Base-by-base conservation (phyloP, 2,888 invertebrate genomes). In the Anoplius nigerrimus region DNA sequence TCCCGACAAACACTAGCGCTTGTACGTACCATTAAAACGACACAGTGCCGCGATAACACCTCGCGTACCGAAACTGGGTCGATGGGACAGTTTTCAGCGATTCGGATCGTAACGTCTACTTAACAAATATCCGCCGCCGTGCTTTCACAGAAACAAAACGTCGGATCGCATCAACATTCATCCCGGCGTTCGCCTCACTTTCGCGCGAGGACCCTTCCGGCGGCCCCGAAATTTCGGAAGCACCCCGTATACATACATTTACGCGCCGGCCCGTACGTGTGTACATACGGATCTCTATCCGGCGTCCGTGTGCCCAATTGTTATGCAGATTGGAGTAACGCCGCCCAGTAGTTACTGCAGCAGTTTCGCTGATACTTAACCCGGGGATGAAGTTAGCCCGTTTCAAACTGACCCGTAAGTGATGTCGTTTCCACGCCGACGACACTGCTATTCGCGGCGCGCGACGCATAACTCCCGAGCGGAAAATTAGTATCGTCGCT, bases 311-410 rank as follows among this genome's bases (percentile, higher is more conserved):
- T 43, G 56, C 60, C 64, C 77, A 64, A 81, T 82, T 81, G 79
- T 82, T 78, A 82, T 82, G 82, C 76, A 82, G 78, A 83, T 82
- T 78, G 74, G 73, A 81, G 82, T 76, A 77, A 82, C 80, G 58
- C 65, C 66, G 64, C 60, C 63, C 72, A 58, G 66, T 69, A 72
- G 74, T 74, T 76, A 73, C 69, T 61, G 42, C 46, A 51, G 62
- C 71, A 71, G 69, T 78, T 78, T 78, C 75, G 48, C 58, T 22
- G 66, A 75, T 75, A 73, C 78, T 78, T 73, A 60, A 66, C 66
- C 43, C 34, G 34, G 34, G 61, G 60, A 67, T 61, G 54, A 66
- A 72, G 71, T 77, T 71, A 62, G 21, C 55, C 57, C 69, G 65
- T 53, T 62, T 69, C 75, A 46, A 69, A 58, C 66, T 69, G 62